phyloP scores from a whole-genome alignment of 2,797 vertebrate species.

The Molossus molossus region DNA sequence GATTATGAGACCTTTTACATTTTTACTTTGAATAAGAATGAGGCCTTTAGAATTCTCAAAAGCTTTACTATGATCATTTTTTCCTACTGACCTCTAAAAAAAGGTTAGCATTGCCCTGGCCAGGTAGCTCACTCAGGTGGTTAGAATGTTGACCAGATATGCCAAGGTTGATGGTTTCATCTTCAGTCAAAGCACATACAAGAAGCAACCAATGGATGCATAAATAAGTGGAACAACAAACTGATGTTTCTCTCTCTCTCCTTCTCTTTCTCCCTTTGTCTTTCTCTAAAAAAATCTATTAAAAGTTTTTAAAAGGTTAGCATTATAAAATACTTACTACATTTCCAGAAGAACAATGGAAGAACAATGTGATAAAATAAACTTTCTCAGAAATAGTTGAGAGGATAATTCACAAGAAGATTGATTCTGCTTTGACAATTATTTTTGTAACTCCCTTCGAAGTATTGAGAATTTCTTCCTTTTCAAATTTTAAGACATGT shows the following conservation, averaged over 20 bases:
- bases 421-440: conserved; percentile 18
- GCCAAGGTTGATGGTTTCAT: background rate
- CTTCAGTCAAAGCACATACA: background rate
- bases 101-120: background rate
- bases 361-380: conserved; percentile 1
- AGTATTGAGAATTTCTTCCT: background rate
- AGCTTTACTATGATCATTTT: background rate
- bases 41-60: conserved; percentile 24
- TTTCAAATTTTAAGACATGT: conserved; percentile 59
- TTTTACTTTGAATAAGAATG: conserved; percentile 12
- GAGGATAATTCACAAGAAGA: background rate
- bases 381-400: conserved; percentile 44
- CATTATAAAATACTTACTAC: background rate
- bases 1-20: conserved; percentile 10
- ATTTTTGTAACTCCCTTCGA: conserved; percentile 38
- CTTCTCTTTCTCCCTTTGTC: background rate
- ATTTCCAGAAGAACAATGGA: conserved; percentile 21
- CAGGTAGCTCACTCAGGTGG: background rate
- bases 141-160: background rate
- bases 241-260: background rate
- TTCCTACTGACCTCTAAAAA: conserved; percentile 19
- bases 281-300: background rate
- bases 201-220: background rate
- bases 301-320: background rate
- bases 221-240: background rate